phyloP scores from a whole-genome alignment of 2,113 vertebrate species.

The Neolamprologus caudopunctatus region DNA sequence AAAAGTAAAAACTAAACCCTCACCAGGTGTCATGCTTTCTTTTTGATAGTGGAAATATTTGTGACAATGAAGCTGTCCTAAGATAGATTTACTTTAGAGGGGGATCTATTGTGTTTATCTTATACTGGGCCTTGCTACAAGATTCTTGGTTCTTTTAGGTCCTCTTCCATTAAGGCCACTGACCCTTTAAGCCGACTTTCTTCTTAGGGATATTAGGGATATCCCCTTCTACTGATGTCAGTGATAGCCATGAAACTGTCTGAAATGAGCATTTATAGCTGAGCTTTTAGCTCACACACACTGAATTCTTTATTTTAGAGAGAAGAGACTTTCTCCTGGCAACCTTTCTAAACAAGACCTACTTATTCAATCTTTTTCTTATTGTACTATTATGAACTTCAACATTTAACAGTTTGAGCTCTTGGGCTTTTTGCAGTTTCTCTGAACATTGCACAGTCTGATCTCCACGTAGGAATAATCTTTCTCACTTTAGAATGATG shows the following conservation, averaged over 20 bases:
- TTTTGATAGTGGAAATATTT: background rate
- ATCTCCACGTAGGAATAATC: background rate
- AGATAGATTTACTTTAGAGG: background rate
- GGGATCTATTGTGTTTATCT: background rate
- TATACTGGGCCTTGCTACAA: background rate
- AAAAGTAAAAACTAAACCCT: background rate
- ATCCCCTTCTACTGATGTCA: background rate
- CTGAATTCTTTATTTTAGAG: background rate
- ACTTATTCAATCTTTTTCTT: background rate
- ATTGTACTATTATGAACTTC: background rate
- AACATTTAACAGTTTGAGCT: background rate
- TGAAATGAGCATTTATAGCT: background rate
- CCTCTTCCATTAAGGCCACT: background rate
- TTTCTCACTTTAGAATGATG: background rate
- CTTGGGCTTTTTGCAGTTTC: background rate
- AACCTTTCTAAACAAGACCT: background rate
- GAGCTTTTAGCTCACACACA: background rate
- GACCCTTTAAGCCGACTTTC: background rate
- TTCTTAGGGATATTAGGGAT: background rate
- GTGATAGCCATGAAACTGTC: background rate
- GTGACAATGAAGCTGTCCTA: background rate
- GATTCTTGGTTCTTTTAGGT: background rate
- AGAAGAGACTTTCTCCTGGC: background rate
- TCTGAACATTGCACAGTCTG: background rate
- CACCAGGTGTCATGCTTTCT: background rate